Evolutionary conservation across 2,888 invertebrate species (phyloP).

Genomic region (Aphidius colemani): DNA sequence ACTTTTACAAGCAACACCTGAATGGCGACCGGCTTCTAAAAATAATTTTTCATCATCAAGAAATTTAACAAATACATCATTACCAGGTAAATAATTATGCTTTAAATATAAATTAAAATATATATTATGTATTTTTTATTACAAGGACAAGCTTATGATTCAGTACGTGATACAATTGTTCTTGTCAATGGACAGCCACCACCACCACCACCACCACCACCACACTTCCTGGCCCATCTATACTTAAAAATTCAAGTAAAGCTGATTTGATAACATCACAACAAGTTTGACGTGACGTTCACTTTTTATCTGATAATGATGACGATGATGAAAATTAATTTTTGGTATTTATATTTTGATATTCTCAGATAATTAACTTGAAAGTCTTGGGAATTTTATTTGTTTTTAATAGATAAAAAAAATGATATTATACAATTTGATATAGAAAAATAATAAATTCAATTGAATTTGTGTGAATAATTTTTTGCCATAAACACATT

Average conservation of each 20-base stretch:
- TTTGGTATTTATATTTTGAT: neutral
- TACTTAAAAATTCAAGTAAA: constrained; percentile 57
- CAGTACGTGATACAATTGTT: constrained; percentile 62
- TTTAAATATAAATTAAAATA: too few relatives aligned
- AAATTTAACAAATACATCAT: constrained; percentile 46
- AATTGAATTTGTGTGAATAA: neutral
- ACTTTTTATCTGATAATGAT: constrained; percentile 30
- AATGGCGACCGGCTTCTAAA: constrained; percentile 70
- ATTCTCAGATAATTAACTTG: neutral
- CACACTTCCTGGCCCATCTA: constrained; percentile 54
- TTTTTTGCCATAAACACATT: constrained; percentile 8
- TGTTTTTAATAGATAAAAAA: too few relatives aligned
- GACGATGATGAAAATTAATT: neutral
- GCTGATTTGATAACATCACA: constrained; percentile 55
- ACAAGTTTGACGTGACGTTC: constrained; percentile 52
- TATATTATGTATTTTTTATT: neutral
- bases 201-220: constrained; percentile 39
- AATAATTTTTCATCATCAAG: constrained; percentile 56
- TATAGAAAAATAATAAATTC: neutral
- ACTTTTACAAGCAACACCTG: constrained; percentile 71
- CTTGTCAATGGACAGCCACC: constrained; percentile 61
- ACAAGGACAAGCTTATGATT: constrained; percentile 56
- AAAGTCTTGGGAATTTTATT: constrained; percentile 5
- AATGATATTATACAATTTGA: neutral
- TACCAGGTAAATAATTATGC: constrained; percentile 45